Percentiles rank a stretch among this genome's conserved stretches.
phyloP scores from a whole-genome alignment of 2,888 invertebrate genomes.

The Corythucha ciliata region DNA sequence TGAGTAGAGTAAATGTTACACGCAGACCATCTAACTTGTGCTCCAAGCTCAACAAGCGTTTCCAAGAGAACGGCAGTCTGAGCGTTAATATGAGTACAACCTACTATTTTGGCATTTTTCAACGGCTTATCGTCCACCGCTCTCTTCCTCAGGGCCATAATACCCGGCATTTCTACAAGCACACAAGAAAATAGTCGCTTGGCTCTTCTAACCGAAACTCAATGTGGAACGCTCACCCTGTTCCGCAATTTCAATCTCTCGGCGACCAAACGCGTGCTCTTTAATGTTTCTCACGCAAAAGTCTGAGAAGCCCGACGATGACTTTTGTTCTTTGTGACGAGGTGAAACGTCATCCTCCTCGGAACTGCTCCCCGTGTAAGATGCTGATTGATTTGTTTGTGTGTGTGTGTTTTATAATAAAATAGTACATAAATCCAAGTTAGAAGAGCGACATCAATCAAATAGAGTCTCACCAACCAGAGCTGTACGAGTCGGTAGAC shows the following conservation, averaged over 20 bases:
- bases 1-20: conserved; percentile 97
- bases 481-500: conserved; percentile 91
- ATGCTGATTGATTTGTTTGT: conserved; percentile 45
- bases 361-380: conserved; percentile 74
- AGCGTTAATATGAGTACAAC: conserved; percentile 97
- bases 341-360: conserved; percentile 92
- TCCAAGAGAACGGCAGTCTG: conserved; percentile 94
- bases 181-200: conserved; percentile 11
- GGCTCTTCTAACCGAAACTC: not conserved
- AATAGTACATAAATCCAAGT: not conserved
- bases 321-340: conserved; percentile 83
- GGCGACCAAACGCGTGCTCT: conserved; percentile 83
- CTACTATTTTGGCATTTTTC: conserved; percentile 91
- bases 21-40: conserved; percentile 90
- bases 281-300: conserved; percentile 92
- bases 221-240: conserved; percentile 51
- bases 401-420: too few species aligned
- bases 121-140: conserved; percentile 90
- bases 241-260: conserved; percentile 97
- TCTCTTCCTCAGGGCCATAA: conserved; percentile 85
- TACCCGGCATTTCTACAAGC: conserved; percentile 91
- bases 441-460: not conserved
- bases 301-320: conserved; percentile 71
- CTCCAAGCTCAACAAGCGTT: conserved; percentile 78
- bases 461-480: too few species aligned